Evolutionary conservation across 64 coral and sea anemone species (phyloP).

Genomic region (Dendrophyllia cribrosa): DNA sequence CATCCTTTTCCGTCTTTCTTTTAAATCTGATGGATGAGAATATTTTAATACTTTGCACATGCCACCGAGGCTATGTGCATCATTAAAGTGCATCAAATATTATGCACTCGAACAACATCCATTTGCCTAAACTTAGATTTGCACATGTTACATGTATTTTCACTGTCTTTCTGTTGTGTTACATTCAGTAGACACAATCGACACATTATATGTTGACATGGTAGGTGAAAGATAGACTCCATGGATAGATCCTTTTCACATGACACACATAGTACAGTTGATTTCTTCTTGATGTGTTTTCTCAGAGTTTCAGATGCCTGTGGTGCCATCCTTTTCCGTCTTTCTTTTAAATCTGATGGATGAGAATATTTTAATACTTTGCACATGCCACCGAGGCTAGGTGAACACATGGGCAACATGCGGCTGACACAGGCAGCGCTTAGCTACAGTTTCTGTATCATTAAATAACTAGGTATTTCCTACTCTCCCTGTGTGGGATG

Average conservation of each 20-base stretch:
- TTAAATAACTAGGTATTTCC: too few relatives aligned
- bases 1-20: not conserved
- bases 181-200: slow-evolving; percentile 33
- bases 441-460: too few relatives aligned
- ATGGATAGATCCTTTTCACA: not conserved
- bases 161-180: slow-evolving; percentile 1
- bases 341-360: slow-evolving; percentile 4
- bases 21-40: not conserved
- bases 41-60: not conserved
- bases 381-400: too few relatives aligned
- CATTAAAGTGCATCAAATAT: not conserved
- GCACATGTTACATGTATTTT: not conserved
- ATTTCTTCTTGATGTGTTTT: slow-evolving; percentile 16
- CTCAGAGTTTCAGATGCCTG: not conserved
- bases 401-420: too few relatives aligned
- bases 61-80: not conserved
- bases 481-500: too few relatives aligned
- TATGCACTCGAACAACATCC: slow-evolving; percentile 50
- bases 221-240: slow-evolving; percentile 34
- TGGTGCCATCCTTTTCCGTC: not conserved
- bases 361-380: not conserved
- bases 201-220: slow-evolving; percentile 63
- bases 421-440: not conserved
- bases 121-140: slow-evolving; percentile 10
- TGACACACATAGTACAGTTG: slow-evolving; percentile 30